Evolutionary conservation across 2,888 invertebrate species (phyloP).

Genomic region (Vanessa cardui): DNA sequence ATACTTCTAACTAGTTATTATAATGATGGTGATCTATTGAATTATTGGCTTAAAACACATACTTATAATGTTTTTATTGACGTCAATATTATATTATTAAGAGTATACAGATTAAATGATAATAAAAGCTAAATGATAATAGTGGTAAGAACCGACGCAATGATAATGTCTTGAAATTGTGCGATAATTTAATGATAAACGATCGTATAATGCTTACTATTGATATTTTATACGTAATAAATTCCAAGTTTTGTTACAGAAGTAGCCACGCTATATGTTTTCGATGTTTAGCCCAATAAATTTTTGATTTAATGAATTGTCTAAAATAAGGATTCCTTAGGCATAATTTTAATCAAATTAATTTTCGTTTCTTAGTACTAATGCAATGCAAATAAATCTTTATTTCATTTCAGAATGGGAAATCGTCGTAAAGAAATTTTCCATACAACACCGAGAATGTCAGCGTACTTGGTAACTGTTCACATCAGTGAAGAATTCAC

Average conservation of each 20-base stretch:
- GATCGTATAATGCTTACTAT: too few species aligned
- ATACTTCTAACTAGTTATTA: too few species aligned
- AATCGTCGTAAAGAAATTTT: constrained; percentile 72
- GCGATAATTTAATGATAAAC: not conserved
- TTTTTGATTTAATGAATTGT: too few species aligned
- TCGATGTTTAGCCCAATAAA: too few species aligned
- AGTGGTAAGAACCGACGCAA: not conserved
- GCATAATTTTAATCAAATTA: too few species aligned
- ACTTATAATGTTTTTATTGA: not conserved
- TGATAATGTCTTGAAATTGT: not conserved
- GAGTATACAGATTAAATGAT: not conserved
- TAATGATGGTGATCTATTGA: too few species aligned
- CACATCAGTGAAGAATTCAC: constrained; percentile 73
- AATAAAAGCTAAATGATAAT: not conserved
- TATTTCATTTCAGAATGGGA: constrained; percentile 54
- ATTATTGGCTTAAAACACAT: too few species aligned
- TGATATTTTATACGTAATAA: too few species aligned
- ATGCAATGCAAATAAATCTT: not conserved
- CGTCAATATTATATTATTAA: not conserved
- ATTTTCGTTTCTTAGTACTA: too few species aligned
- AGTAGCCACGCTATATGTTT: too few species aligned
- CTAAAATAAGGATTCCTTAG: too few species aligned
- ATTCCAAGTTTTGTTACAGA: too few species aligned
- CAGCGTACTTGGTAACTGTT: constrained; percentile 92
- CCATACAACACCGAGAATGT: constrained; percentile 86